Evolutionary conservation across 1,140 invertebrate species (phyloP), one percentile per base, ranked within the genome.

Genomic region (Trypoxylus dichotomus): DNA sequence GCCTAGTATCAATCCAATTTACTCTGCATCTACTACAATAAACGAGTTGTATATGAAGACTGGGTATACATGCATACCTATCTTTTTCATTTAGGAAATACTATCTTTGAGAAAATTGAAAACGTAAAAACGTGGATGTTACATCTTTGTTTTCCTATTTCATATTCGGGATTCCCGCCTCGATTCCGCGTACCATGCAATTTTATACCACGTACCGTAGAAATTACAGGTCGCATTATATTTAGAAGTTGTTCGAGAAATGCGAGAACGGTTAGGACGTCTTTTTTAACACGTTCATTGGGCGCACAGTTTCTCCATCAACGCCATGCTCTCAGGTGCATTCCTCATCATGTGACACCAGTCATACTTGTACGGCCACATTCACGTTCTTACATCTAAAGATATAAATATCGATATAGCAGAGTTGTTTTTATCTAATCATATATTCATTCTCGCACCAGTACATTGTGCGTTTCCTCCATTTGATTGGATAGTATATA

Each of bases 231-330:
- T 68, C 25, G 60, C 24, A 68, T 68, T 68, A 68, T 68, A 68
- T 68, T 68, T 68, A 68, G 60, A 68, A 68, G 60, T 68, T 68
- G 27, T 68, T 68, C 60, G 60, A 68, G 60, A 68, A 68, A 68
- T 68, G 60, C 27, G 21, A 29, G 24, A 68, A 68, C 60, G 60
- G 60, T 24, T 68, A 68, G 60, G 60, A 68, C 24, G 60, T 68
- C 60, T 68, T 68, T 60, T 68, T 68, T 68, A 29, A 7, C 27
- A 24, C 60, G 13, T 68, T 68, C 24, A 68, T 68, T 68, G 21
- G 21, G 60, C 27, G 60, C 60, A 29, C 60, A 68, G 60, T 68
- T 68, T 68, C 60, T 68, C 60, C 60, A 68, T 68, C 60, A 68
- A 68, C 60, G 60, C 60, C 60, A 68, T 68, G 60, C 60, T 68